A percentile compares a stretch with the other conserved stretches of the same genome.
phyloP scores from a whole-genome alignment of 2,797 vertebrate genomes.

The Periparus ater region DNA sequence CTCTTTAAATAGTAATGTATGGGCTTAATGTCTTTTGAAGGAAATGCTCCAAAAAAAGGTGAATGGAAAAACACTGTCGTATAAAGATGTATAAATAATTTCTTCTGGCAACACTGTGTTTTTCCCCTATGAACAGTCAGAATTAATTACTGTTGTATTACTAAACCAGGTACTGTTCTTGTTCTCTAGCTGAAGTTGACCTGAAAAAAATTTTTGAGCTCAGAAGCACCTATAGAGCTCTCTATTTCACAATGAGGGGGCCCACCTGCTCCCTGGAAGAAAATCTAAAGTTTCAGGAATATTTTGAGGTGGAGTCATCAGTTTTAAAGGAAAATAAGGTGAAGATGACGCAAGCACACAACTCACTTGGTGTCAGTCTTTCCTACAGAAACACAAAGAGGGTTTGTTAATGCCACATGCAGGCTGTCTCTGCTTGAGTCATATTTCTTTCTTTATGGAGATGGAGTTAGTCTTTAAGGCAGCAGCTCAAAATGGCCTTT shows the following conservation, averaged over 20 bases:
- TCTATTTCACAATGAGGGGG: background rate
- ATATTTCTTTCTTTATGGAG: conserved; percentile 54
- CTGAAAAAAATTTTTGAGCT: conserved; percentile 34
- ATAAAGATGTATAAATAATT: conserved; percentile 52
- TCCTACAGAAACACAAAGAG: conserved; percentile 38
- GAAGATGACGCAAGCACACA: background rate
- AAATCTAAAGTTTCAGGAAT: background rate
- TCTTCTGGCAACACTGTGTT: conserved; percentile 55
- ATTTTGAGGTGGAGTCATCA: background rate
- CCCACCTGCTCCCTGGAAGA: background rate
- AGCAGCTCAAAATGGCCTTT: conserved; percentile 53
- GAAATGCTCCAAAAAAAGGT: conserved; percentile 65
- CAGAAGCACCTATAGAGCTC: conserved; percentile 19
- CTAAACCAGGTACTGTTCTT: conserved; percentile 56
- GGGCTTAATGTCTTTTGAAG: conserved; percentile 65
- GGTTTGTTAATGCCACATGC: background rate
- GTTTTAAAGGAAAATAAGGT: conserved; percentile 4
- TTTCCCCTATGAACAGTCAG: conserved; percentile 41
- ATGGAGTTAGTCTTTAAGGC: conserved; percentile 50
- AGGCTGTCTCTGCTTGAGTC: background rate
- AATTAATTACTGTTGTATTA: conserved; percentile 59
- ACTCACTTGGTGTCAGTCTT: conserved; percentile 38
- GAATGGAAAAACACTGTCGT: conserved; percentile 67
- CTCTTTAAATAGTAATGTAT: conserved; percentile 67
- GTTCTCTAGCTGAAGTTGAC: background rate